Evolutionary conservation across 2,797 vertebrate species (phyloP).

Genomic region (Lepilemur ruficaudatus): DNA sequence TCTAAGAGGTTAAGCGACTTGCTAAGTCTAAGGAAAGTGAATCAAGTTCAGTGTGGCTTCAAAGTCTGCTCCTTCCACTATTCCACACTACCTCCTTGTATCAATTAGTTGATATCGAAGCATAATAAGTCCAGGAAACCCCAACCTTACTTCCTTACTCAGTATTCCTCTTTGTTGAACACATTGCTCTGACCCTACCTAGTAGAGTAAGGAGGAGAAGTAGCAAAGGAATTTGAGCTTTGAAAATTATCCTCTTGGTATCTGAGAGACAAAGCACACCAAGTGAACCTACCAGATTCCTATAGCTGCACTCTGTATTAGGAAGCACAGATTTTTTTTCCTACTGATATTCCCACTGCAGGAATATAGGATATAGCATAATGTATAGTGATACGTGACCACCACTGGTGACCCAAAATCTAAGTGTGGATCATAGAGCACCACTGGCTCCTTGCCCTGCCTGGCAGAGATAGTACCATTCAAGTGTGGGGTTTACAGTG

Average conservation of each 20-base stretch:
- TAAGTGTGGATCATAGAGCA: not conserved
- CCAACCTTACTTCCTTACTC: not conserved
- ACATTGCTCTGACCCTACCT: not conserved
- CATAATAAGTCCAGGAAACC: not conserved
- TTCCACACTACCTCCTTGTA: not conserved
- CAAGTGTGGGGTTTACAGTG: not conserved
- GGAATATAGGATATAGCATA: not conserved
- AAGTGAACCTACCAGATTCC: not conserved
- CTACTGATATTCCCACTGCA: not conserved
- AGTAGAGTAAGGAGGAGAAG: not conserved
- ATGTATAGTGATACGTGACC: not conserved
- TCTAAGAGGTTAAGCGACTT: not conserved
- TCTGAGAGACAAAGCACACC: not conserved
- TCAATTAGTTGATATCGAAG: not conserved
- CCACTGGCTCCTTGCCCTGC: not conserved
- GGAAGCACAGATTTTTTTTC: not conserved
- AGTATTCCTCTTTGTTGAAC: not conserved
- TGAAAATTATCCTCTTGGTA: not conserved
- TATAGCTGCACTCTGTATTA: accelerated
- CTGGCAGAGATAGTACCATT: not conserved
- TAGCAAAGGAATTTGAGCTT: not conserved
- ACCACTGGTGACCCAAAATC: not conserved
- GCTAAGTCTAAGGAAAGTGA: not conserved
- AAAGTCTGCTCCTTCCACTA: not conserved
- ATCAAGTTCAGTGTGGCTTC: not conserved